A percentile compares a stretch with the other conserved stretches of the same genome.
Conservation (phyloP, 2,113 vertebrate genomes). For the Oophaga pumilio region DNA sequence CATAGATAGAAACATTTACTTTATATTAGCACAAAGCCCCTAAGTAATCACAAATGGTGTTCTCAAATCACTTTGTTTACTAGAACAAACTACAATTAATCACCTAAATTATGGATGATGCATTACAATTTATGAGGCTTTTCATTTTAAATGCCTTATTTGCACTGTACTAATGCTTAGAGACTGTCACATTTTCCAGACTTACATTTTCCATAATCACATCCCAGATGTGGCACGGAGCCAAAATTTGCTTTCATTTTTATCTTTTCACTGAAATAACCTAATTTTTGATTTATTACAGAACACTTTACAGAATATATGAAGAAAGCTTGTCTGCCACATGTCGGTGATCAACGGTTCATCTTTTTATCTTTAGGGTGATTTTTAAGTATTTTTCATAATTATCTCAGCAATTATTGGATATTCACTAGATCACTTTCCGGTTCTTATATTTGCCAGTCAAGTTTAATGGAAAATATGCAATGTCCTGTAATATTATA, state of each 20-base stretch:
- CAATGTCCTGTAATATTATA: not conserved
- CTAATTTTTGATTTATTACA: not conserved
- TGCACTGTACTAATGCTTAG: constrained; percentile 7
- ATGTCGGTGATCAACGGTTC: not conserved
- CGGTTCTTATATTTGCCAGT: not conserved
- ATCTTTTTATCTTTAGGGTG: not conserved
- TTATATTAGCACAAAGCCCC: constrained; percentile 21
- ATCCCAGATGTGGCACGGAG: not conserved
- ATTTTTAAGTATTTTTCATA: not conserved
- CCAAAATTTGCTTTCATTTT: not conserved
- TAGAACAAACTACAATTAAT: constrained; percentile 38
- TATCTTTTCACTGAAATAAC: constrained; percentile 15
- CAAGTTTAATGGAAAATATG: not conserved
- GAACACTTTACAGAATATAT: not conserved
- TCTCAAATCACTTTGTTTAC: constrained; percentile 27
- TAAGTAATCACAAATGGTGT: constrained; percentile 23
- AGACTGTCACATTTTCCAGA: constrained; percentile 15
- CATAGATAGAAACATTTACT: not conserved
- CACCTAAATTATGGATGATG: constrained; percentile 34
- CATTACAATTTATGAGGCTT: constrained; percentile 25
- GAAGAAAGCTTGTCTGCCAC: not conserved
- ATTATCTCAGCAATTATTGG: not conserved
- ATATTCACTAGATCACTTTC: not conserved
- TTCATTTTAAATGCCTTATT: constrained; percentile 33
- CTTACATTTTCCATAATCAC: constrained; percentile 1